Conservation (phyloP, 2,113 vertebrate species). For the Odocoileus hemionus region DNA sequence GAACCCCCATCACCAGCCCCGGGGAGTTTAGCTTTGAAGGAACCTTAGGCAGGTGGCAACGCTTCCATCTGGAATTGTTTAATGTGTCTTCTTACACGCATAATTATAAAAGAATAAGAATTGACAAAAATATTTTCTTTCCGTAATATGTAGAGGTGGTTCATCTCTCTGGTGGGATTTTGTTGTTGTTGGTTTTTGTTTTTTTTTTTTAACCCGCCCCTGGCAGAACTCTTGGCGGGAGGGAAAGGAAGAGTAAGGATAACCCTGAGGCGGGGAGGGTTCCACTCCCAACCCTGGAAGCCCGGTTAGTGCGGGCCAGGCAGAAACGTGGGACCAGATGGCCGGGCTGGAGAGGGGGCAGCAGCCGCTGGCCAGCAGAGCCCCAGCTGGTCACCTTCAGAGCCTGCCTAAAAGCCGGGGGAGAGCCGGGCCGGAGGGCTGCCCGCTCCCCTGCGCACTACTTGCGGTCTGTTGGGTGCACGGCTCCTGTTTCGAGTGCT, state of each 20-base stretch:
- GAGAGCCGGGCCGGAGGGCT: background rate
- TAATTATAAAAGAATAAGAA: slow-evolving; percentile 95
- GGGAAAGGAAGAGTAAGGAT: slow-evolving; percentile 6
- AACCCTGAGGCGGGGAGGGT: slow-evolving; percentile 74
- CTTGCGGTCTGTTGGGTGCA: background rate
- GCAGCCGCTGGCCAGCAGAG: slow-evolving; percentile 79
- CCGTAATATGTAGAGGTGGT: slow-evolving; percentile 86
- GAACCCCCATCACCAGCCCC: too few species aligned
- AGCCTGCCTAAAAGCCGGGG: slow-evolving; percentile 61
- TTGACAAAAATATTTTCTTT: slow-evolving; percentile 98
- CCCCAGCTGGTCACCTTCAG: slow-evolving; percentile 68
- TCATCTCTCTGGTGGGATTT: slow-evolving; percentile 72
- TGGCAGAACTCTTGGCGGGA: slow-evolving; percentile 71
- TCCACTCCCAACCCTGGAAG: slow-evolving; percentile 51
- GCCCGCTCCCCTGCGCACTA: accelerated
- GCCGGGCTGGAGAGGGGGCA: background rate
- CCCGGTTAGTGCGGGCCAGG: background rate
- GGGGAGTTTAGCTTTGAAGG: background rate
- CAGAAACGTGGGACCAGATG: background rate
- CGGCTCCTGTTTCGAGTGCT: accelerated
- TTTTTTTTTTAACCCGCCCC: slow-evolving; percentile 32
- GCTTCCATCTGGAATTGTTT: slow-evolving; percentile 79
- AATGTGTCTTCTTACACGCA: slow-evolving; percentile 88
- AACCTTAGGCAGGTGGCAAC: background rate
- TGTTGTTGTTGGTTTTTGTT: background rate